Conservation (phyloP, 2,113 vertebrate species). For the Labrus mixtus region DNA sequence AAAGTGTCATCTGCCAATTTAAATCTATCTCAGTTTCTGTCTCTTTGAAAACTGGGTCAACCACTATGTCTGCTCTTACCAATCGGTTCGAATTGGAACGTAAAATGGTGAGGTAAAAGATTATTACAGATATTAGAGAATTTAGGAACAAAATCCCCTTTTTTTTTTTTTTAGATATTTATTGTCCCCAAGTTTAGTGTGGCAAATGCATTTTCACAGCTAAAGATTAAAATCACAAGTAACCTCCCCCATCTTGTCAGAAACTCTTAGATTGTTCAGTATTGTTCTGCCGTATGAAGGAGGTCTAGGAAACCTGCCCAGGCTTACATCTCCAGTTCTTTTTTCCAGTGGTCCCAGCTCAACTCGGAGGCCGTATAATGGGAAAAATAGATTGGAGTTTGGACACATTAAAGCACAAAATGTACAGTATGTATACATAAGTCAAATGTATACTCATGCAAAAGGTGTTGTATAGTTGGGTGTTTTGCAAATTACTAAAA, state of each 20-base stretch:
- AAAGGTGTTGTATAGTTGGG: neutral
- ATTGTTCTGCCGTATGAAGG: slow-evolving; percentile 17
- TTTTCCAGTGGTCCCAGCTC: slow-evolving; percentile 20
- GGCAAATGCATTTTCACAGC: slow-evolving; percentile 33
- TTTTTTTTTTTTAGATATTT: neutral
- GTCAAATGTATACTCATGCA: neutral
- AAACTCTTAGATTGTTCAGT: neutral
- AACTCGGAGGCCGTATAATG: neutral
- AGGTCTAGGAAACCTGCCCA: slow-evolving; percentile 38
- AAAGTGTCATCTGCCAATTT: slow-evolving; percentile 10
- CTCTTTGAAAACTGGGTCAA: neutral
- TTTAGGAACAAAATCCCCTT: neutral
- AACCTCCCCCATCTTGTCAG: slow-evolving; percentile 18
- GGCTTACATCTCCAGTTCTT: neutral
- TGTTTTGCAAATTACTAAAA: too few species aligned
- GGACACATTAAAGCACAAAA: slow-evolving; percentile 24
- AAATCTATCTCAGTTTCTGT: slow-evolving; percentile 4
- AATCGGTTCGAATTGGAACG: slow-evolving; percentile 4
- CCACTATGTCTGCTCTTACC: neutral
- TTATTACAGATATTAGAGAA: neutral
- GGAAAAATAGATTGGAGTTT: slow-evolving; percentile 18
- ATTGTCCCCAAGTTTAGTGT: neutral
- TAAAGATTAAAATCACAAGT: slow-evolving; percentile 31
- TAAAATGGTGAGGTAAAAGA: slow-evolving; percentile 3
- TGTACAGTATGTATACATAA: neutral